A percentile compares a stretch with the other conserved stretches of the same genome.
These are phyloP conservation scores for Zygogramma bicolorata DNA, from an alignment of 2,888 invertebrate species.

Conservation along the genomic window DNA sequence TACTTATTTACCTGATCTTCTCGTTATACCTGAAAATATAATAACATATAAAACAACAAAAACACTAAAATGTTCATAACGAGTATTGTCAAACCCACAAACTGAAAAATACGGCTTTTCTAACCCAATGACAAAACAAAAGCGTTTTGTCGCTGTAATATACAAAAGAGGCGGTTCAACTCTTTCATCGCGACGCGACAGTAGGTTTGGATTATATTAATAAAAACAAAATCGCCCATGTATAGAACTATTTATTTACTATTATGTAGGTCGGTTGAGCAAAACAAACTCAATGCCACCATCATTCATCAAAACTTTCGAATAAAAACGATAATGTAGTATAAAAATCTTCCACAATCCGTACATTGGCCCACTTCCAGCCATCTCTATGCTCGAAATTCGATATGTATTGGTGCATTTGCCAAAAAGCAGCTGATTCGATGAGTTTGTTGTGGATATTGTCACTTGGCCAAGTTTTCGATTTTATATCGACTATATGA, in stretches of 20 bases:
- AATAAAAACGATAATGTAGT: background rate
- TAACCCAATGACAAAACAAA: too few species aligned
- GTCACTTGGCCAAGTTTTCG: conserved; percentile 5
- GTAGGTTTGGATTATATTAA: background rate
- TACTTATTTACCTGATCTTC: too few species aligned
- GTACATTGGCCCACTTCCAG: conserved; percentile 36
- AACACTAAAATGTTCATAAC: too few species aligned
- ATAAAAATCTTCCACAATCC: conserved; percentile 11
- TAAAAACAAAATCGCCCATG: background rate
- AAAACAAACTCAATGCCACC: background rate
- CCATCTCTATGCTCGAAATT: conserved; percentile 40
- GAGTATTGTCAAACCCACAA: too few species aligned
- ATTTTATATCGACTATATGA: conserved; percentile 5
- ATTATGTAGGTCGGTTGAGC: background rate
- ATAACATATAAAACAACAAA: too few species aligned
- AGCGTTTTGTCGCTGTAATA: too few species aligned
- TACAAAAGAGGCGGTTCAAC: too few species aligned
- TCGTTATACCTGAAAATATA: too few species aligned
- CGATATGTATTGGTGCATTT: conserved; percentile 45
- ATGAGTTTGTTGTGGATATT: background rate
- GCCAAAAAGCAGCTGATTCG: conserved; percentile 41
- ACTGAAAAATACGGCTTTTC: too few species aligned
- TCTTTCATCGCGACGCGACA: too few species aligned
- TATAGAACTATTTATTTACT: conserved; percentile 3
- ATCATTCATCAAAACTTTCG: background rate